Conservation (phyloP, 2,888 invertebrate genomes). For the Leptinotarsa tumamoca region DNA sequence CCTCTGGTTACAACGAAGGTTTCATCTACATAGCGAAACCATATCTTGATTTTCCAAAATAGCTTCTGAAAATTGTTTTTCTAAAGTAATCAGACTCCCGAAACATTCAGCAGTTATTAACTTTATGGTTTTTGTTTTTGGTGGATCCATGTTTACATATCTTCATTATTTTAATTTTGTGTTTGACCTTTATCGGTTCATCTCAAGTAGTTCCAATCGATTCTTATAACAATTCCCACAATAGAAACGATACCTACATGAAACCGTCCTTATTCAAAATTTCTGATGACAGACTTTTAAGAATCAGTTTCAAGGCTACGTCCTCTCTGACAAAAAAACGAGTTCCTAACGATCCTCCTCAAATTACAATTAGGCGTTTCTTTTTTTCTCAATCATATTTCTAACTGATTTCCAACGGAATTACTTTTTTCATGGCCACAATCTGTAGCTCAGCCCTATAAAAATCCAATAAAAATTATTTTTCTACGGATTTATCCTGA, state of each 20-base stretch:
- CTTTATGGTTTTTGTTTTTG: no score
- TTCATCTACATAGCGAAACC: no score
- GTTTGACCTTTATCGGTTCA: no score
- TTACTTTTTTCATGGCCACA: conserved; percentile 2
- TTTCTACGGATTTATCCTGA: conserved; percentile 10
- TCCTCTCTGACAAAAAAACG: not conserved
- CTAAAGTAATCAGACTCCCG: no score
- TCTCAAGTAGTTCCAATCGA: no score
- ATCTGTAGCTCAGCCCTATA: conserved; percentile 3
- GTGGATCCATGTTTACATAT: no score
- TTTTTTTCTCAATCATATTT: not conserved
- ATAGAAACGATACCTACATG: not conserved
- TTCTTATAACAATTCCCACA: no score
- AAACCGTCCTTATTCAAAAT: not conserved
- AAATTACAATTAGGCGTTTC: not conserved
- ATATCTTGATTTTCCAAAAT: no score
- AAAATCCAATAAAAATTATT: conserved; percentile 10
- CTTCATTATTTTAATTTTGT: no score
- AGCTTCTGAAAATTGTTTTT: no score
- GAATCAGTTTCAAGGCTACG: not conserved
- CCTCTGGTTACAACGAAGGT: no score
- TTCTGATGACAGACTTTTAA: not conserved
- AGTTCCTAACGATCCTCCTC: not conserved
- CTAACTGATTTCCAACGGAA: conserved; percentile 1
- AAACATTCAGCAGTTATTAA: no score